phyloP scores from a whole-genome alignment of 2,113 vertebrate species.

The Mixornis gularis region DNA sequence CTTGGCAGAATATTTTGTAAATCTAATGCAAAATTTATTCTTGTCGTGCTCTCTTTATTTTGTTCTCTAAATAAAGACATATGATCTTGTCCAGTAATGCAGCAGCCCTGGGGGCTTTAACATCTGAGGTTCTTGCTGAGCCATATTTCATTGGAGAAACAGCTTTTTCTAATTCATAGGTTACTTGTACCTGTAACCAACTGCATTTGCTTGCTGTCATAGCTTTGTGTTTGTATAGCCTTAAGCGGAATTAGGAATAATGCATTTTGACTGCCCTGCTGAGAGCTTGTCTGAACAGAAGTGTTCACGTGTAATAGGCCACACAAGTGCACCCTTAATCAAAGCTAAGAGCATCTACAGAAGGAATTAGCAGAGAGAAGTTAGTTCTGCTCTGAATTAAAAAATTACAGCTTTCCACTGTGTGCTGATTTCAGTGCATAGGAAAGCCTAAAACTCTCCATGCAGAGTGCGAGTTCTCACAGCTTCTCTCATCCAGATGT shows the following conservation, averaged over 20 bases:
- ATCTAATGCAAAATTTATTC: neutral
- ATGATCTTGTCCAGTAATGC: neutral
- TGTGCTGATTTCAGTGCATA: neutral
- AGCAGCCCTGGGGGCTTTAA: neutral
- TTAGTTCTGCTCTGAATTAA: neutral
- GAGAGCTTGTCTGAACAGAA: neutral
- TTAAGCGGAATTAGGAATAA: neutral
- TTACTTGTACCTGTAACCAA: neutral
- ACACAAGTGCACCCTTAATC: neutral
- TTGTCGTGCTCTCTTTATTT: neutral
- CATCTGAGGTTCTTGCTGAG: neutral
- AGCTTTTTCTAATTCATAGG: neutral
- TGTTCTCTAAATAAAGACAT: neutral
- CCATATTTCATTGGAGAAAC: neutral
- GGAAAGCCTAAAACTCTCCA: neutral
- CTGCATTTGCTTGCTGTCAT: neutral
- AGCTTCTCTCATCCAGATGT: neutral
- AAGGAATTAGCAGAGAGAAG: neutral
- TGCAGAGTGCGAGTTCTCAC: neutral
- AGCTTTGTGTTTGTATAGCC: neutral
- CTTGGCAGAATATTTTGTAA: neutral
- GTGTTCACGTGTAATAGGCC: neutral
- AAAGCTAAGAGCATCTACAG: neutral
- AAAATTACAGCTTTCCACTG: neutral
- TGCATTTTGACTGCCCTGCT: neutral